Percentiles rank a stretch among this genome's conserved stretches.
phyloP scores from a whole-genome alignment of 2,888 invertebrate genomes.

The Vandiemenella viatica region DNA sequence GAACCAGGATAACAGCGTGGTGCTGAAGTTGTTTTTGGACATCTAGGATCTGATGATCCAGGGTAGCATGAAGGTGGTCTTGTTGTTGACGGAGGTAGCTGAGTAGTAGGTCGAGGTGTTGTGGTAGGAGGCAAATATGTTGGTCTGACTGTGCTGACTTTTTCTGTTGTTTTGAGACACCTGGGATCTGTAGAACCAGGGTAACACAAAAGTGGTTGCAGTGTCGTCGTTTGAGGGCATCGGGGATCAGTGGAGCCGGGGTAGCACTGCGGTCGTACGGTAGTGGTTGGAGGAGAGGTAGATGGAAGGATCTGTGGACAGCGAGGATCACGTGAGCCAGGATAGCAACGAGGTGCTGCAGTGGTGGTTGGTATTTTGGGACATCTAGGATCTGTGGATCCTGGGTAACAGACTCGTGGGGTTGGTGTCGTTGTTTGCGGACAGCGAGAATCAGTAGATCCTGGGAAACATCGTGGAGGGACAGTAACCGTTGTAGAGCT shows the following conservation, averaged over 20 bases:
- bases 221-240: constrained; percentile 16
- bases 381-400: constrained; percentile 10
- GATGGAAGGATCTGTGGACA: constrained; percentile 19
- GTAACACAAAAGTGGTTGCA: constrained; percentile 19
- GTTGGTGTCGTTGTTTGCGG: constrained; percentile 6
- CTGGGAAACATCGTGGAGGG: constrained; percentile 23
- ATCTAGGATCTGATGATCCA: constrained; percentile 11
- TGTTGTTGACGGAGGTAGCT: constrained; percentile 21
- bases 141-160: constrained; percentile 11
- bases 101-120: constrained; percentile 19
- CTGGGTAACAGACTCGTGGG: constrained; percentile 23
- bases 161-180: constrained; percentile 16
- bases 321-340: constrained; percentile 20
- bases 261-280: constrained; percentile 23
- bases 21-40: constrained; percentile 21
- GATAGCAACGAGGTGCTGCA: constrained; percentile 16
- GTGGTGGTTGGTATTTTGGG: constrained; percentile 18
- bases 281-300: constrained; percentile 10
- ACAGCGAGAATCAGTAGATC: constrained; percentile 17
- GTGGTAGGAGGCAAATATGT: constrained; percentile 16
- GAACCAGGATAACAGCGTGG: constrained; percentile 15
- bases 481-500: constrained; percentile 1
- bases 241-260: constrained; percentile 13
- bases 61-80: constrained; percentile 23
- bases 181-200: constrained; percentile 21